Conservation (phyloP, 2,797 vertebrate species). For the Kryptopterus vitreolus region DNA sequence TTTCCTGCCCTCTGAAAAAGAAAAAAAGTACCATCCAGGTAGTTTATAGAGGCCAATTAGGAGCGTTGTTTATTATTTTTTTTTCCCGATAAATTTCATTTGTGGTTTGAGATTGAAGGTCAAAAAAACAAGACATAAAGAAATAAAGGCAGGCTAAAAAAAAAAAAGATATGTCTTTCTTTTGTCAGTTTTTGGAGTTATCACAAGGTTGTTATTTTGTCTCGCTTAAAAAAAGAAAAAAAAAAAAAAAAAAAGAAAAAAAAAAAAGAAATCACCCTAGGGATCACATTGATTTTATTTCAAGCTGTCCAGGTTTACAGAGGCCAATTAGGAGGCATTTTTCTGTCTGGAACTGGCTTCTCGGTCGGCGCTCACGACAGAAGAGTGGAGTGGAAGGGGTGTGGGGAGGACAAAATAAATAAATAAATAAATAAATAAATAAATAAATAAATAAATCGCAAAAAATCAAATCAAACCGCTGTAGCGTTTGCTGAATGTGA, state of each 20-base stretch:
- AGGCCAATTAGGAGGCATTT: conserved; percentile 51
- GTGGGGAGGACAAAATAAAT: no score
- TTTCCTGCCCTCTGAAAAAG: conserved; percentile 7
- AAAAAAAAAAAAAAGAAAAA: neutral
- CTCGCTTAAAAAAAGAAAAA: neutral
- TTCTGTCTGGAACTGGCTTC: conserved; percentile 31
- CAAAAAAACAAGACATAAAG: neutral
- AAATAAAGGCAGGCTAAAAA: neutral
- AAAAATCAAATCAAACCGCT: conserved; percentile 28
- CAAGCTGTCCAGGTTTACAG: conserved; percentile 44
- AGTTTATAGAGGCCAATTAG: conserved; percentile 48
- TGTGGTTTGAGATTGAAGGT: conserved; percentile 2
- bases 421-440: no score
- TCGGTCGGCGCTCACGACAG: conserved; percentile 18
- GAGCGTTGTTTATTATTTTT: conserved; percentile 10
- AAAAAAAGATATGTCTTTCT: neutral
- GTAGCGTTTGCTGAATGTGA: conserved; percentile 41
- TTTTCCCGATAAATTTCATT: neutral
- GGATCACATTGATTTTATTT: conserved; percentile 49
- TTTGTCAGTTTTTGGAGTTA: conserved; percentile 1
- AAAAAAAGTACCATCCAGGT: conserved; percentile 39
- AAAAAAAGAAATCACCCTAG: conserved; percentile 7
- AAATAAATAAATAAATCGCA: conserved; percentile 18
- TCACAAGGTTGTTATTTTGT: conserved; percentile 43
- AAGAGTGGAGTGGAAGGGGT: no score